These are phyloP conservation scores for Trachelus troglodyta DNA, from an alignment of 2,888 invertebrate genomes.

Conservation along the genomic window DNA sequence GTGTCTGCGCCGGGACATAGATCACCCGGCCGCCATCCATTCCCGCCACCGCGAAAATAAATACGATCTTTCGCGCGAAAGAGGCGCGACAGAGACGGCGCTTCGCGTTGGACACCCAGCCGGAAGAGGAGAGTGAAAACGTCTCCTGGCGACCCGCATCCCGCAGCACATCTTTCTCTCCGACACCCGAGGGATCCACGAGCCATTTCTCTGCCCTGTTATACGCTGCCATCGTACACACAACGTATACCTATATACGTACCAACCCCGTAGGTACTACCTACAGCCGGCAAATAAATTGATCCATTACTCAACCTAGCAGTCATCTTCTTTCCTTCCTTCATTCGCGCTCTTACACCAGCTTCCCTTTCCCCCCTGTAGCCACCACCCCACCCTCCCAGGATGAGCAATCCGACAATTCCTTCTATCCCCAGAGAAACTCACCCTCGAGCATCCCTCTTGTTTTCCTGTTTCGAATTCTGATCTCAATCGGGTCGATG, in stretches of 20 bases:
- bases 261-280: conserved; percentile 41
- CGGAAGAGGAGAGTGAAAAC: conserved; percentile 32
- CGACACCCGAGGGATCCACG: conserved; percentile 54
- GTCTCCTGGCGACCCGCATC: conserved; percentile 54
- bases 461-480: background rate
- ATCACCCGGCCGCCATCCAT: conserved; percentile 42
- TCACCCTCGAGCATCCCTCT: background rate
- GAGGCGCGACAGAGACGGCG: conserved; percentile 22
- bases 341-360: conserved; percentile 5
- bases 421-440: background rate
- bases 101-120: background rate
- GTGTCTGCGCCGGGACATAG: conserved; percentile 63
- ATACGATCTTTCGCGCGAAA: conserved; percentile 51
- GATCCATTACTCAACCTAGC: conserved; percentile 63
- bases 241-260: conserved; percentile 42
- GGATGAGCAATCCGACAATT: background rate
- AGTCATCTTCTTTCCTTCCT: conserved; percentile 54
- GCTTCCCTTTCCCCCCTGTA: background rate
- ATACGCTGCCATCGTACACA: conserved; percentile 6
- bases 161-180: conserved; percentile 60
- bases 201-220: conserved; percentile 56
- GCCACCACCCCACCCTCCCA: background rate
- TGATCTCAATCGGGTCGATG: background rate
- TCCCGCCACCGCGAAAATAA: conserved; percentile 55
- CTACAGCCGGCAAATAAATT: conserved; percentile 60